Conservation (phyloP, 2,113 vertebrate genomes). For the Lepisosteus osseus region DNA sequence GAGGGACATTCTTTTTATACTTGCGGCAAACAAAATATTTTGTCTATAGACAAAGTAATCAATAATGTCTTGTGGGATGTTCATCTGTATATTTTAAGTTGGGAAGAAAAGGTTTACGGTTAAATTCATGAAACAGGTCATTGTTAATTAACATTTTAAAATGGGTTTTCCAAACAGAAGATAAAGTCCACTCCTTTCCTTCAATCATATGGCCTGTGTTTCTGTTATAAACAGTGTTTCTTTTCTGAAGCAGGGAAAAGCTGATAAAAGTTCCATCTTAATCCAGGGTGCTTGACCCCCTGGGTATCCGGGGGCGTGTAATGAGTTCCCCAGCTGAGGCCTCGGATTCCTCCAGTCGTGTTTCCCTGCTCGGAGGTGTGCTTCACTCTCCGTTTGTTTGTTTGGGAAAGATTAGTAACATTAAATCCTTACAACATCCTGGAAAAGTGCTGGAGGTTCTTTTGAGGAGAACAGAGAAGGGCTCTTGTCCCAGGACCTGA, state of each 20-base stretch:
- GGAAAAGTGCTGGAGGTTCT: slow-evolving; percentile 13
- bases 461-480: too few species aligned
- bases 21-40: too few species aligned
- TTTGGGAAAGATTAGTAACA: slow-evolving; percentile 74
- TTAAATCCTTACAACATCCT: slow-evolving; percentile 72
- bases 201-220: background rate
- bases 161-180: too few species aligned
- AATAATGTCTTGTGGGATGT: too few species aligned
- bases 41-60: too few species aligned
- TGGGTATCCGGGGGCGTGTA: slow-evolving; percentile 48
- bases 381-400: slow-evolving; percentile 64
- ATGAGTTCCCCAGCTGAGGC: slow-evolving; percentile 72
- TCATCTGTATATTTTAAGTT: too few species aligned
- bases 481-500: too few species aligned
- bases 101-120: too few species aligned
- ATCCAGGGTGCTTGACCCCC: slow-evolving; percentile 53
- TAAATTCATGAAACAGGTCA: too few species aligned
- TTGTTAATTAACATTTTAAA: too few species aligned
- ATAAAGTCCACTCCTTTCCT: too few species aligned
- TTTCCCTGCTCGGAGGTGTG: slow-evolving; percentile 57
- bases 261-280: slow-evolving; percentile 47
- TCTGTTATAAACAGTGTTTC: slow-evolving; percentile 2
- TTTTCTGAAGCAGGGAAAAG: slow-evolving; percentile 7
- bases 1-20: too few species aligned
- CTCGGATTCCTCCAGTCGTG: slow-evolving; percentile 61